Evolutionary conservation across 2,888 invertebrate species (phyloP), one percentile per base, ranked within the genome.

Genomic region (Poecilobothrus nobilitatus): DNA sequence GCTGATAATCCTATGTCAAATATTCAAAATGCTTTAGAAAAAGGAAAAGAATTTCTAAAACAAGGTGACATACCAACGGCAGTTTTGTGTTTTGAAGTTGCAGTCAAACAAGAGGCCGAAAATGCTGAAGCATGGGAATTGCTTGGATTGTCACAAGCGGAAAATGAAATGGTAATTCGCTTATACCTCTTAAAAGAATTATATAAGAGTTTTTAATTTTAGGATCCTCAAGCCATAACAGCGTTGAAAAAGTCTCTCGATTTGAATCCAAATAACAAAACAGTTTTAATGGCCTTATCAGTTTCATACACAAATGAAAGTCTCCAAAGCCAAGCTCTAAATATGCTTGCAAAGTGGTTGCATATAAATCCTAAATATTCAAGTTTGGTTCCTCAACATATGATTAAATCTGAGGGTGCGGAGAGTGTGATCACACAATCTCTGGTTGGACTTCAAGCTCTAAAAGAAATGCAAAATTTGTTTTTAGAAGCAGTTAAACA

Each of bases 271-370:
- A 84, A 86, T 12, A 95, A 96, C 80, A 82, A 91, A 66, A 86
- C 87, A 72, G 97, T 95, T 0, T 85, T 96, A 68, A 92, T 97
- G 88, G 89, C 94, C 0, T 83, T 98, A 68, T 94, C 97, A 53
- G 94, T 96, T 21, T 94, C 95, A 74, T 95, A 95, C 76, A 96
- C 98, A 8, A 99, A 99, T 83, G 99, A 99, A 84, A 94, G 92
- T 72, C 89, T 93, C 80, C 92, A 95, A 74, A 91, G 90, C 76
- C 92, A 92, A 81, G 97, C 98, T 4, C 92, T 94, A 73, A 86
- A 89, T 72, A 87, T 92, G 71, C 84, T 98, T 65, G 85, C 89
- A 75, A 88, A 88, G 72, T 94, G 94, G 94, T 79, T 95, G 67
- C 84, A 85, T 74, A 86, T 87, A 69, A 92, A 95, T 81, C 90